phyloP scores from a whole-genome alignment of 2,113 vertebrate species.

The Actenoides lindsayi region DNA sequence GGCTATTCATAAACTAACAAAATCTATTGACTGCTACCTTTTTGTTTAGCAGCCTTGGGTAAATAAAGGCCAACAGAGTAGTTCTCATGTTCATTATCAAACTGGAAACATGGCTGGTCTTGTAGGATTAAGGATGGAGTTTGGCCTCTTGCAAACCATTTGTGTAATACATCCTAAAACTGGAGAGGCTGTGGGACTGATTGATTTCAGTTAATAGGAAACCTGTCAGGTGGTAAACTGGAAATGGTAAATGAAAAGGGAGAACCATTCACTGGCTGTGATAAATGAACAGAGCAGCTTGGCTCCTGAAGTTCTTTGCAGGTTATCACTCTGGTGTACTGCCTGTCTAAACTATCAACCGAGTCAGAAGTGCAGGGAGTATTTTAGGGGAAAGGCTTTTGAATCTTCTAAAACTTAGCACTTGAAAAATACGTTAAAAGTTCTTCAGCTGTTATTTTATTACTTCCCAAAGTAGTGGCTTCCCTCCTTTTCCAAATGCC shows the following conservation, averaged over 20 bases:
- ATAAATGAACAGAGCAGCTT: background rate
- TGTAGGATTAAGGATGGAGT: slow-evolving; percentile 1
- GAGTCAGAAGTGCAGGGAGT: background rate
- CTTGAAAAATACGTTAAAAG: background rate
- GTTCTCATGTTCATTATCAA: background rate
- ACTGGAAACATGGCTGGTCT: slow-evolving; percentile 7
- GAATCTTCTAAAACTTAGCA: background rate
- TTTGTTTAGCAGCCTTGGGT: background rate
- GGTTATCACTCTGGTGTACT: background rate
- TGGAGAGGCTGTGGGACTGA: background rate
- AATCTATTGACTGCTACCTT: background rate
- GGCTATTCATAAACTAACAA: slow-evolving; percentile 54
- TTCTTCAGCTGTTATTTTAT: background rate
- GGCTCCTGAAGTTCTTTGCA: background rate
- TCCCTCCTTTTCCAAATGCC: background rate
- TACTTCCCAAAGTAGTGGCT: background rate
- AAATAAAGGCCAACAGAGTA: background rate
- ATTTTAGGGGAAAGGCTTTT: background rate
- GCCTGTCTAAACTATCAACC: background rate
- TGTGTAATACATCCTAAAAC: background rate
- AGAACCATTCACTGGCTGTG: background rate
- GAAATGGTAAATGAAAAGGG: background rate
- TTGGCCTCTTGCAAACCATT: background rate
- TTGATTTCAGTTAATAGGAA: background rate
- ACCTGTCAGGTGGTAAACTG: background rate